Evolutionary conservation across 2,797 vertebrate species (phyloP).

Genomic region (Propithecus deckenii): DNA sequence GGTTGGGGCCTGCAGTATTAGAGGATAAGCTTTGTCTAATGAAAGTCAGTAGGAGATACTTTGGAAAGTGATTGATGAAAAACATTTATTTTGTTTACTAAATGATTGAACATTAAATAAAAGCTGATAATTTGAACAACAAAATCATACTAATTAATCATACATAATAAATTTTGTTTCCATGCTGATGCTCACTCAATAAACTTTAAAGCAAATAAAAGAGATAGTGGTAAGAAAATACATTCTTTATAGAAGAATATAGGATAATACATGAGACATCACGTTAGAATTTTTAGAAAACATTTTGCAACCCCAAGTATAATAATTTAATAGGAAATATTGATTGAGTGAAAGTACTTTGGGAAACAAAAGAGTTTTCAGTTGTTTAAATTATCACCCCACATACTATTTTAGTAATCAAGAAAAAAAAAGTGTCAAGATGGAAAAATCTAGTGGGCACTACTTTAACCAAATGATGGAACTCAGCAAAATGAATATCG

Average conservation of each 20-base stretch:
- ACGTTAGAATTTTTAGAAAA: background rate
- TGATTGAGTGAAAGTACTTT: background rate
- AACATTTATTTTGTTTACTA: background rate
- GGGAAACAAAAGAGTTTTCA: background rate
- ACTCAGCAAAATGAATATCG: background rate
- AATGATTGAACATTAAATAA: background rate
- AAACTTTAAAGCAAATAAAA: background rate
- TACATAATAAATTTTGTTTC: background rate
- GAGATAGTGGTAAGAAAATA: background rate
- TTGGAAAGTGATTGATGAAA: background rate
- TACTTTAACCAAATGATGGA: background rate
- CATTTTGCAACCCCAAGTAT: background rate
- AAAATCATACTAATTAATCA: background rate
- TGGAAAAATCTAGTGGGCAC: background rate
- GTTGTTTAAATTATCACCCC: background rate
- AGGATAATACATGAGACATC: background rate
- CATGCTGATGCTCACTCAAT: background rate
- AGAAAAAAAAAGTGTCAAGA: background rate
- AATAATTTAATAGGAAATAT: background rate
- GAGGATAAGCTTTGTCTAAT: background rate
- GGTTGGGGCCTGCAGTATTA: background rate
- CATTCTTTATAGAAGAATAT: background rate
- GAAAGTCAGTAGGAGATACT: background rate
- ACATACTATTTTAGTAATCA: background rate
- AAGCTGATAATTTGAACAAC: background rate